phyloP scores from a whole-genome alignment of 2,113 vertebrate species.

The Hydropotes inermis region DNA sequence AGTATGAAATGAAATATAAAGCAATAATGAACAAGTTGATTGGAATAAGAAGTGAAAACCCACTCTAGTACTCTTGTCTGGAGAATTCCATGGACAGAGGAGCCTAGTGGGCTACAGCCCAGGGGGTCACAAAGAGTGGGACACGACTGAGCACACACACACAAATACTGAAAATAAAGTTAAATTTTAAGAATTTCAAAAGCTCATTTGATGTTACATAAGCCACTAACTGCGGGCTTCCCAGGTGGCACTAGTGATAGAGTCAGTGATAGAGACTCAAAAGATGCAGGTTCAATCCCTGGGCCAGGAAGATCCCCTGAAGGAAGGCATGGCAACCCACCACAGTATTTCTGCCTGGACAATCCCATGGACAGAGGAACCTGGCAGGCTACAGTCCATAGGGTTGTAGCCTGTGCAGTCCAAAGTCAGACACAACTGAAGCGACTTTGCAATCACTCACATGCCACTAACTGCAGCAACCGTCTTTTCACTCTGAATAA shows the following conservation, averaged over 20 bases:
- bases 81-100: not conserved
- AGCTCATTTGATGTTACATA: not conserved
- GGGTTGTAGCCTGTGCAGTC: no score
- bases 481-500: not conserved
- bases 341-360: not conserved
- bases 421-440: not conserved
- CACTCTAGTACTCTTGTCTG: not conserved
- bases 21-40: not conserved
- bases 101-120: not conserved
- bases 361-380: not conserved
- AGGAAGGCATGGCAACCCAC: not conserved
- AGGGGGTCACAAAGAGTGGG: not conserved
- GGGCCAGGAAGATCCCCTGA: not conserved
- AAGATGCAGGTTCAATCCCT: not conserved
- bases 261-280: not conserved
- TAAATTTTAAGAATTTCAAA: not conserved
- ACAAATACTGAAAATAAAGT: not conserved
- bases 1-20: not conserved
- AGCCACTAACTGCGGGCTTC: not conserved
- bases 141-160: not conserved
- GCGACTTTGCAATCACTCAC: not conserved
- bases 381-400: not conserved
- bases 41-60: not conserved
- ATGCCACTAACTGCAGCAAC: not conserved
- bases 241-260: not conserved